Percentiles rank a stretch among this genome's conserved stretches.
Evolutionary conservation across 1,140 invertebrate species (phyloP).

Genomic region (Tetramorium alpestre): DNA sequence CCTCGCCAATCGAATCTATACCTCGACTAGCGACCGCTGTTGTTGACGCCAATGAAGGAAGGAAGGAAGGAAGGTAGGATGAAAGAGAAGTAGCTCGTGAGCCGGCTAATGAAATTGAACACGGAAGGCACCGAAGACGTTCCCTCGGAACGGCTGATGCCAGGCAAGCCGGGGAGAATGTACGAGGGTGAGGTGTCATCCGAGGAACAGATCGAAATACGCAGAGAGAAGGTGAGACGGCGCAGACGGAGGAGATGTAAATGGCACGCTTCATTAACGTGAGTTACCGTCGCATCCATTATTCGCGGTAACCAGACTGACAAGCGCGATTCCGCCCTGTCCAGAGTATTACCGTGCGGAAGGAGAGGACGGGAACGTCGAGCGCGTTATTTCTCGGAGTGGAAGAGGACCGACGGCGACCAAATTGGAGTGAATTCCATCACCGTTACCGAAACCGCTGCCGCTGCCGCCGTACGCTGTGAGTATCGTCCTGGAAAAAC

Average conservation of each 20-base stretch:
- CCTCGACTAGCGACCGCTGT: background rate
- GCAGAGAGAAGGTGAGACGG: background rate
- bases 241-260: conserved; percentile 73
- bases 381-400: conserved; percentile 35
- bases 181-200: conserved; percentile 40
- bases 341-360: conserved; percentile 65
- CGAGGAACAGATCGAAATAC: conserved; percentile 33
- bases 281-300: conserved; percentile 78
- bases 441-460: background rate
- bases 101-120: conserved; percentile 48
- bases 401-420: conserved; percentile 29
- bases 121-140: conserved; percentile 29
- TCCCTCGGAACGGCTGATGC: conserved; percentile 26
- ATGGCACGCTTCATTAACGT: conserved; percentile 79
- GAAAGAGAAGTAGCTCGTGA: conserved; percentile 13
- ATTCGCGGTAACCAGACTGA: conserved; percentile 77
- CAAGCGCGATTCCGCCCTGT: conserved; percentile 74
- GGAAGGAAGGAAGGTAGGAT: conserved; percentile 3
- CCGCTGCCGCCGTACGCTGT: background rate
- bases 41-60: conserved; percentile 6
- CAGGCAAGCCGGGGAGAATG: background rate
- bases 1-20: conserved; percentile 27
- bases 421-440: conserved; percentile 63
- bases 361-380: conserved; percentile 21
- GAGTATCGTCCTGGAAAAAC: conserved; percentile 42